Evolutionary conservation across 2,797 vertebrate species (phyloP).

Genomic region (Pseudochromis fuscus): DNA sequence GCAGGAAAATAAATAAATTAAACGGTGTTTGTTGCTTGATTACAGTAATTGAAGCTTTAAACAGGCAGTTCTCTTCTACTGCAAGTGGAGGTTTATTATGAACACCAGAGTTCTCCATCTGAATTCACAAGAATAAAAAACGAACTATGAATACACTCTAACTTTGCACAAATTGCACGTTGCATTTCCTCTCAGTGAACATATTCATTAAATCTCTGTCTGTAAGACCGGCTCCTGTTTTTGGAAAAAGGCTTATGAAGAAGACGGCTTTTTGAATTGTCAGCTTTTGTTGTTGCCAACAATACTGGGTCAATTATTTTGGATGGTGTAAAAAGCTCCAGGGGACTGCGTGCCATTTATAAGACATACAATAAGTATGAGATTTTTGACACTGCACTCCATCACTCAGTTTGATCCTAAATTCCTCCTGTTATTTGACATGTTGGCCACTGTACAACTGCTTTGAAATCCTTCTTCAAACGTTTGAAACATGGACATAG

Average conservation of each 20-base stretch:
- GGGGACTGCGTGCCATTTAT: slow-evolving; percentile 16
- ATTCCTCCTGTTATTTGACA: slow-evolving; percentile 15
- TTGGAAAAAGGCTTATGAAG: slow-evolving; percentile 25
- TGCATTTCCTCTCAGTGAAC: slow-evolving; percentile 26
- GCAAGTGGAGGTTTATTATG: slow-evolving; percentile 13
- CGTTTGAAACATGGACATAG: not conserved
- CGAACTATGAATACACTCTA: not conserved
- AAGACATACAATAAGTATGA: slow-evolving; percentile 13
- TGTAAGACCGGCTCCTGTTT: slow-evolving; percentile 28
- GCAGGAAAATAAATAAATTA: slow-evolving; percentile 37
- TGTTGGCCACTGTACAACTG: not conserved
- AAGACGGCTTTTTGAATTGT: slow-evolving; percentile 50
- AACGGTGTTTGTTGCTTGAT: slow-evolving; percentile 41
- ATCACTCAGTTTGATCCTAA: slow-evolving; percentile 25
- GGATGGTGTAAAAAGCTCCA: slow-evolving; percentile 41
- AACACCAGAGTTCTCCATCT: slow-evolving; percentile 8
- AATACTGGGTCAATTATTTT: slow-evolving; percentile 59
- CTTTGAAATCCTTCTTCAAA: not conserved
- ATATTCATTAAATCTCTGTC: slow-evolving; percentile 31
- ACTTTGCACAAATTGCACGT: slow-evolving; percentile 15
- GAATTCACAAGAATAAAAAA: slow-evolving; percentile 5
- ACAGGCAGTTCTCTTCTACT: slow-evolving; percentile 12
- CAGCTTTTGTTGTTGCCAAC: slow-evolving; percentile 58
- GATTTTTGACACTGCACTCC: slow-evolving; percentile 26
- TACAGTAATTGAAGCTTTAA: slow-evolving; percentile 44